A percentile compares a stretch with the other conserved stretches of the same genome.
Conservation (phyloP, 2,888 invertebrate genomes). For the Andrena bucephala region DNA sequence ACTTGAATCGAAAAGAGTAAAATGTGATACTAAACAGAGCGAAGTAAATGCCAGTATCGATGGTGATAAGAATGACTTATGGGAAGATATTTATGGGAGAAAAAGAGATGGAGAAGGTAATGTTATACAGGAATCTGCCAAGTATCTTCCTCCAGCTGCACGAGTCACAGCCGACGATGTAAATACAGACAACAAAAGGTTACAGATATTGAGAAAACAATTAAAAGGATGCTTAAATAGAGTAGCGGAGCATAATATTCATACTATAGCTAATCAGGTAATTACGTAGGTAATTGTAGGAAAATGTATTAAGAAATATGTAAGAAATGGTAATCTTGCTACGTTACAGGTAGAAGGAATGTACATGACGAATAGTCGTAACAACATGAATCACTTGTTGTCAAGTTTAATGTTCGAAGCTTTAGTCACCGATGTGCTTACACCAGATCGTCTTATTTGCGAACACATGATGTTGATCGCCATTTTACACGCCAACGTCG, state of each 20-base stretch:
- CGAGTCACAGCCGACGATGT: constrained; percentile 86
- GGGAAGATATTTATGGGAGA: constrained; percentile 98
- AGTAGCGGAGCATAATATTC: constrained; percentile 94
- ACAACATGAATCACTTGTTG: constrained; percentile 92
- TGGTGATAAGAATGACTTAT: constrained; percentile 82
- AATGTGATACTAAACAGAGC: constrained; percentile 49
- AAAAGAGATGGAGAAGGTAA: constrained; percentile 93
- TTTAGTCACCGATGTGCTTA: constrained; percentile 87
- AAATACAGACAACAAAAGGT: constrained; percentile 86
- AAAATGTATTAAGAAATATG: background rate
- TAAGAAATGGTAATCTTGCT: constrained; percentile 31
- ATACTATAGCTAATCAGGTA: constrained; percentile 90
- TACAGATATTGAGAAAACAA: constrained; percentile 90
- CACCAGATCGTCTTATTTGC: constrained; percentile 91
- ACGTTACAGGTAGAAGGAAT: constrained; percentile 90
- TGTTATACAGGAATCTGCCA: constrained; percentile 88
- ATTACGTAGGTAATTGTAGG: background rate
- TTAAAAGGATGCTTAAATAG: constrained; percentile 96
- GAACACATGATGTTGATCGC: constrained; percentile 94
- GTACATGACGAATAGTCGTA: constrained; percentile 92
- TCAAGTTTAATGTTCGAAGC: constrained; percentile 90
- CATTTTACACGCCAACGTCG: constrained; percentile 95
- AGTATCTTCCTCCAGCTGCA: constrained; percentile 94
- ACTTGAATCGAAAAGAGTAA: constrained; percentile 47
- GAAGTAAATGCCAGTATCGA: constrained; percentile 54